Base-by-base conservation (phyloP, 2,113 vertebrate species). In the Limnothrissa miodon region DNA sequence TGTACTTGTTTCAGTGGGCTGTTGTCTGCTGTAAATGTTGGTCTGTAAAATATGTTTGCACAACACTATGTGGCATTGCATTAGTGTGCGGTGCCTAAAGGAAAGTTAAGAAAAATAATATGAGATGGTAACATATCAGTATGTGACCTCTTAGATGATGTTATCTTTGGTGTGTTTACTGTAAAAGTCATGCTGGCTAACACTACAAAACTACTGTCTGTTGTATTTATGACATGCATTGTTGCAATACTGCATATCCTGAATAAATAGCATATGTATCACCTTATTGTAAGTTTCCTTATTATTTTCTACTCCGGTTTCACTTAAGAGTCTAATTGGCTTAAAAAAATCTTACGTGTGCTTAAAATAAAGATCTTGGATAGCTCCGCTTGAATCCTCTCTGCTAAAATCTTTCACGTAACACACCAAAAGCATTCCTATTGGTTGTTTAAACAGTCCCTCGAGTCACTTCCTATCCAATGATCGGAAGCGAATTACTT, bases 401-500 rank as follows among this genome's bases (percentile, higher is more conserved):
- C 42, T 42, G 42, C 6, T 42, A 29, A 74, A 25, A 39, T 56
- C 33, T 4, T 74, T 74, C 36, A 33, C 29, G 4, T 25, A 15
- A 19, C 21, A 25, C 25, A n/a, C 51, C 48, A 51, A 78, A 56
- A 9, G 56, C 29, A 80, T 33, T 44, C 62, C 46, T 66, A 88
- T 89, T 90, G 90, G 88, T 33, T 78, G 23, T 0, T 33, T 4
- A 5, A 21, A 2, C 62, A 33, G 83, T 83, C 88, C 45, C 11
- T 85, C 84, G 81, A 36, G 51, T 44, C 0, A 11, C 9, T 45
- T 8, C 3, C 23, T 42, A 29, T 48, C 90, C 90, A 91, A 89
- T 87, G 86, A 62, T 6, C 17, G 78, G 36, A 70, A 19, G 80
- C 5, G 4, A 15, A 39, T 84, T 42, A 83, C 45, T 44, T 78